Evolutionary conservation across 2,113 vertebrate species (phyloP), one percentile per base, ranked within the genome.

Genomic region (Microtus richardsoni): DNA sequence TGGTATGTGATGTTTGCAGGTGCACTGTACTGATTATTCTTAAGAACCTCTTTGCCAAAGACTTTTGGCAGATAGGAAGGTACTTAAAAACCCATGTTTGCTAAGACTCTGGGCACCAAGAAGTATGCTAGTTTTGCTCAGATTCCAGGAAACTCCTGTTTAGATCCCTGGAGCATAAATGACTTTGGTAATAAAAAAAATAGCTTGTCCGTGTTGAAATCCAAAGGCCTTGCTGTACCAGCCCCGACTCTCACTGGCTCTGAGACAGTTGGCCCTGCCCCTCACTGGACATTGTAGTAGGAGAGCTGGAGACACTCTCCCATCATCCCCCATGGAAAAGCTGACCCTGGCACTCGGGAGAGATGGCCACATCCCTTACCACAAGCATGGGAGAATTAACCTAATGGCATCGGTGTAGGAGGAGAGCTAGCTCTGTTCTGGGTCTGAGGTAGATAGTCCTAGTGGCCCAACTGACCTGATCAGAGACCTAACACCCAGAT

Each of bases 101-200:
- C 62, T 36, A 68, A 82, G 78, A 54, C 19, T 52, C 12, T 10
- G 0, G 60, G 62, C 30, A 74, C 26, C 22, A 66, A 82, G n/a
- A 36, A 91, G 11, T 93, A 80, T 39, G 36, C 39, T 90, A 17
- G 36, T 89, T 90, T 83, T 30, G 0, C 44, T 84, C 79, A 39
- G 5, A 77, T 92, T 75, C 39, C 75, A 64, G 68, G 60, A 78
- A 62, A 36, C 9, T 86, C 13, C 16, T 85, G 17, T 71, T 83
- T 64, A 58, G 58, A 68, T 64, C 58, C 33, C 58, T 87, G 41
- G 36, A 95, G 73, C 33, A 52, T 87, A 33, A 22, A 83, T 88
- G 70, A 89, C 64, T 95, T 73, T 75, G 80, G 41, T 88, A 82
- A 93, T 82, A 91, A 49, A 73, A 85, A 93, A 84, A 66, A 58